Percentiles rank a stretch among this genome's conserved stretches.
phyloP scores from a whole-genome alignment of 2,113 vertebrate species.

The Uria aalge region DNA sequence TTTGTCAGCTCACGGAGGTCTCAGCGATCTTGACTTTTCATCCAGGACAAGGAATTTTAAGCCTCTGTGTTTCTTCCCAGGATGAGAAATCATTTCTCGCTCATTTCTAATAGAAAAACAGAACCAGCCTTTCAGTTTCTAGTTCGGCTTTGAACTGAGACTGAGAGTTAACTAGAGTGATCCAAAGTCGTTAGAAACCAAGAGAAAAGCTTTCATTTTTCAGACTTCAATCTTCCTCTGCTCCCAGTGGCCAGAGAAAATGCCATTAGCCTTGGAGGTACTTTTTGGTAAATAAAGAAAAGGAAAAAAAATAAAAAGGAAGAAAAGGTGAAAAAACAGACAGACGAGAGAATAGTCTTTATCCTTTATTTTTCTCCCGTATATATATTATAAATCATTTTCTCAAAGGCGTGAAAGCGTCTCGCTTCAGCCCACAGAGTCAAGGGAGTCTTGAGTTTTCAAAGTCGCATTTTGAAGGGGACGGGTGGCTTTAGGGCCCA shows the following conservation, averaged over 20 bases:
- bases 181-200: slow-evolving; percentile 43
- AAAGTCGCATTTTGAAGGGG: slow-evolving; percentile 40
- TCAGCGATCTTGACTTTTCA: slow-evolving; percentile 27
- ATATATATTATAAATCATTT: not conserved
- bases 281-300: slow-evolving; percentile 60
- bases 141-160: slow-evolving; percentile 34
- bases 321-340: not conserved
- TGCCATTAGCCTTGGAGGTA: slow-evolving; percentile 46
- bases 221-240: slow-evolving; percentile 54
- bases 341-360: slow-evolving; percentile 3
- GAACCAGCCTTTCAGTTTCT: not conserved
- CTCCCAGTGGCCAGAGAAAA: slow-evolving; percentile 29
- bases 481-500: not conserved
- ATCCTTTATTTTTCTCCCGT: slow-evolving; percentile 17
- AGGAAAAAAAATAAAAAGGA: not conserved
- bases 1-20: not conserved
- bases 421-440: not conserved
- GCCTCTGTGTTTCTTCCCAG: not conserved
- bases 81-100: not conserved
- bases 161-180: slow-evolving; percentile 43
- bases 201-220: slow-evolving; percentile 38
- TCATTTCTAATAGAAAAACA: not conserved
- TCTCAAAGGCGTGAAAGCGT: slow-evolving; percentile 3
- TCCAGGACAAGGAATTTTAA: slow-evolving; percentile 18
- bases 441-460: slow-evolving; percentile 16